Conservation (phyloP, 2,113 vertebrate genomes). For the Anolis carolinensis region DNA sequence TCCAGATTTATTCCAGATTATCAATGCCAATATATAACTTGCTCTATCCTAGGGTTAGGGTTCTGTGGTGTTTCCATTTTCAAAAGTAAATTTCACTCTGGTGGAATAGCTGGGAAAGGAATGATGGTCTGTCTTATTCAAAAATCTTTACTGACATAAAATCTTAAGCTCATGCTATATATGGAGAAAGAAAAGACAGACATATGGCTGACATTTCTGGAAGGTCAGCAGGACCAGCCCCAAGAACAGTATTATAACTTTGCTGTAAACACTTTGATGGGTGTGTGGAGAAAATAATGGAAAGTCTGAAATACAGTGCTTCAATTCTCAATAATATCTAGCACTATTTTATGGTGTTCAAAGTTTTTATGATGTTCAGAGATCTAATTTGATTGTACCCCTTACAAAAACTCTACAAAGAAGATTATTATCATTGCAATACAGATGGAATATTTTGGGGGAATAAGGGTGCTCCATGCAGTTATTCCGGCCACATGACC, state of each 20-base stretch:
- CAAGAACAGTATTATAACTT: background rate
- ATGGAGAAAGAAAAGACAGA: background rate
- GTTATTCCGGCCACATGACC: no score
- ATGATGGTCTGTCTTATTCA: background rate
- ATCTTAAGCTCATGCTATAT: background rate
- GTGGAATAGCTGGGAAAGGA: background rate
- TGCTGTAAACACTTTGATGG: background rate
- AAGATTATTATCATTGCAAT: background rate
- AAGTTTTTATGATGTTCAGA: background rate
- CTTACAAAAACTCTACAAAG: background rate
- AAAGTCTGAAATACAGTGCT: background rate
- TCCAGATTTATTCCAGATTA: background rate
- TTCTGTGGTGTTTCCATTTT: background rate
- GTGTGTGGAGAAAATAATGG: background rate
- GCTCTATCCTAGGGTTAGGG: rapidly evolving
- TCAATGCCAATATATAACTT: background rate
- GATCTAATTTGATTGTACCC: background rate
- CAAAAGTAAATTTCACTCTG: background rate
- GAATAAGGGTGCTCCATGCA: no score
- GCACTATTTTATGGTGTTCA: background rate
- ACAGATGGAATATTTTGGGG: background rate
- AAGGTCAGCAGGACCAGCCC: background rate
- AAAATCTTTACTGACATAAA: background rate
- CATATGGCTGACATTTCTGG: background rate
- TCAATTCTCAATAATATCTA: background rate